Percentiles rank a stretch among this genome's conserved stretches.
These are phyloP conservation scores for Clarias fuscus DNA, from an alignment of 2,797 vertebrate species.

Conservation along the genomic window DNA sequence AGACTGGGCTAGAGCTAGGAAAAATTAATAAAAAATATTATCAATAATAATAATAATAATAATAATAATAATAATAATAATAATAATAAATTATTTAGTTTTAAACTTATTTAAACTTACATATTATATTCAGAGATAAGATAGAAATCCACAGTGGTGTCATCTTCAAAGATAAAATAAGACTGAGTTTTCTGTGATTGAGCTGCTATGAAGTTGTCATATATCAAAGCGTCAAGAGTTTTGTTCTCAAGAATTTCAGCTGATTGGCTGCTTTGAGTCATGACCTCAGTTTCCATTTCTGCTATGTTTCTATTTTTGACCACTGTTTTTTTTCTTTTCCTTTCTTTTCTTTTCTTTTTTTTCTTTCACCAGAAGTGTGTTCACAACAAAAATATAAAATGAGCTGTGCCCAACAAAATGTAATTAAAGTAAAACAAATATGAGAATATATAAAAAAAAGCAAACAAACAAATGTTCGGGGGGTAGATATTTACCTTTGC, in stretches of 20 bases:
- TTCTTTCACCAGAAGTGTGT: too few relatives aligned
- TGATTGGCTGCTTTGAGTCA: conserved; percentile 12
- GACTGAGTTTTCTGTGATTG: background rate
- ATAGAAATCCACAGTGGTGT: background rate
- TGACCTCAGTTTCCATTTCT: background rate
- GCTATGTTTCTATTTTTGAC: background rate
- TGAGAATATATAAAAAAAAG: too few relatives aligned
- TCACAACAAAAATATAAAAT: too few relatives aligned
- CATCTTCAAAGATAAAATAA: background rate
- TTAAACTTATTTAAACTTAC: background rate
- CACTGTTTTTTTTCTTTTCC: background rate
- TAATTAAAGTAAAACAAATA: too few relatives aligned
- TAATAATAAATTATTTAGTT: background rate
- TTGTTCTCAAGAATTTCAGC: background rate
- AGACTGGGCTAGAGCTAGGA: background rate
- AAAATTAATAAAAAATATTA: background rate
- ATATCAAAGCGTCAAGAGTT: background rate
- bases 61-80: background rate
- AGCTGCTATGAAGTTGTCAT: background rate
- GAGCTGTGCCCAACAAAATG: too few relatives aligned
- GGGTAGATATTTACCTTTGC: too few relatives aligned
- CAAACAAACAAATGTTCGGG: too few relatives aligned
- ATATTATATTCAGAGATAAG: background rate
- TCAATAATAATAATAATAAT: background rate
- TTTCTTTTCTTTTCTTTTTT: too few relatives aligned